phyloP scores from a whole-genome alignment of 2,113 vertebrate genomes.

The Trogon melanurus region DNA sequence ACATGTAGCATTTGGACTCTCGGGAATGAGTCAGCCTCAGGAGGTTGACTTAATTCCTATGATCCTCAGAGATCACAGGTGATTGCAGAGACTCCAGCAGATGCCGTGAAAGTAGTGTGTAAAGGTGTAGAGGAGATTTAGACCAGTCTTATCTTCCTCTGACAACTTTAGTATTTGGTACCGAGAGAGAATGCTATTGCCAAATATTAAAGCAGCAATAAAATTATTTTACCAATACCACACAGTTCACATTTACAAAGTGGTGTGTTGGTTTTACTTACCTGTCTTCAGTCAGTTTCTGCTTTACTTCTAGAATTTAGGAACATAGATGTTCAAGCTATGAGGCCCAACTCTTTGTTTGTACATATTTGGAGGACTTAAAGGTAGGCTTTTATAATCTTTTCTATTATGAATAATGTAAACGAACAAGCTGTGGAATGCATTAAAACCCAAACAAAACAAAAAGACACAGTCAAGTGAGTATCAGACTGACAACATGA shows the following conservation, averaged over 20 bases:
- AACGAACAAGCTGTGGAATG: background rate
- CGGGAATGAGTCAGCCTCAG: background rate
- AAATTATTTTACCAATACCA: background rate
- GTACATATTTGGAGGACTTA: background rate
- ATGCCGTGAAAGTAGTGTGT: background rate
- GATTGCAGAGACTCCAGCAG: background rate
- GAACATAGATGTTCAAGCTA: background rate
- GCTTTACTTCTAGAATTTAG: background rate
- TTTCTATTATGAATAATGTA: background rate
- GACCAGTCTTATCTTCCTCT: background rate
- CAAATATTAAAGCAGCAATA: background rate
- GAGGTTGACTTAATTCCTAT: background rate
- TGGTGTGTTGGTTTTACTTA: background rate
- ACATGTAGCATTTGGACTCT: background rate
- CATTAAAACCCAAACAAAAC: background rate
- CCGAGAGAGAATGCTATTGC: accelerated
- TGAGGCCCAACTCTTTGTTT: background rate
- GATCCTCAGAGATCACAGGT: background rate
- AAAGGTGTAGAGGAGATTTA: background rate
- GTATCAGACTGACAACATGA: background rate
- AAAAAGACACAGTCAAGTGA: background rate
- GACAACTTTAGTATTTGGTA: background rate
- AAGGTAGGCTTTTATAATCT: background rate
- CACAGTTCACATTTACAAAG: background rate
- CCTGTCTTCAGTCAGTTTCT: background rate